These are phyloP conservation scores for Galagoides demidoff DNA, from an alignment of 2,797 vertebrate genomes.

Conservation along the genomic window DNA sequence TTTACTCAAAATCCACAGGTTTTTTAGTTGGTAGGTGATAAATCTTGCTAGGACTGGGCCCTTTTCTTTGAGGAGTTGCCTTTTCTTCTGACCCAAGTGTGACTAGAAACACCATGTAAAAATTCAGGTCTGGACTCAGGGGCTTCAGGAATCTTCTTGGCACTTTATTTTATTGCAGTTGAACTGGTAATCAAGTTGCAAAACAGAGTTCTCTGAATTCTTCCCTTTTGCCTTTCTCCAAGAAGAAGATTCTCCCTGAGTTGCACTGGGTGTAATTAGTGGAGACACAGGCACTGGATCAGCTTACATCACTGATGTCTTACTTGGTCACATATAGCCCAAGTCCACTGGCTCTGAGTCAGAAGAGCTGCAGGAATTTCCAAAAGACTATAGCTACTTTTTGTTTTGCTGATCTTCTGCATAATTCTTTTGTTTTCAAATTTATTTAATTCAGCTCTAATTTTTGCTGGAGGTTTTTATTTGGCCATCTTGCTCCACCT, in stretches of 20 bases:
- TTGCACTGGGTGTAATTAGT: not conserved
- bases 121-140: not conserved
- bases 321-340: not conserved
- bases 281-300: not conserved
- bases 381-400: not conserved
- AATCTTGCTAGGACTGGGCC: not conserved
- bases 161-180: not conserved
- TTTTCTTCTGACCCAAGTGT: not conserved
- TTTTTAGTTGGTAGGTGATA: not conserved
- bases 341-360: not conserved
- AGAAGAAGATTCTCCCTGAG: not conserved
- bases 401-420: too few species aligned
- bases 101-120: not conserved
- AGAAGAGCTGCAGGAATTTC: not conserved
- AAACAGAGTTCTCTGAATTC: not conserved
- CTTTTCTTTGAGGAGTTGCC: not conserved
- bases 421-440: too few species aligned
- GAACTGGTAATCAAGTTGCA: not conserved
- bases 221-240: not conserved
- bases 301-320: not conserved
- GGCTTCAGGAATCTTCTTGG: not conserved
- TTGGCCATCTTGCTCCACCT: not conserved
- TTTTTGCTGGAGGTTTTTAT: not conserved
- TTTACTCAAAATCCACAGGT: not conserved
- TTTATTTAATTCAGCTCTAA: too few species aligned